Percentiles rank a stretch among this genome's conserved stretches.
Conservation (phyloP, 2,113 vertebrate species). For the Paradoxurus hermaphroditus region DNA sequence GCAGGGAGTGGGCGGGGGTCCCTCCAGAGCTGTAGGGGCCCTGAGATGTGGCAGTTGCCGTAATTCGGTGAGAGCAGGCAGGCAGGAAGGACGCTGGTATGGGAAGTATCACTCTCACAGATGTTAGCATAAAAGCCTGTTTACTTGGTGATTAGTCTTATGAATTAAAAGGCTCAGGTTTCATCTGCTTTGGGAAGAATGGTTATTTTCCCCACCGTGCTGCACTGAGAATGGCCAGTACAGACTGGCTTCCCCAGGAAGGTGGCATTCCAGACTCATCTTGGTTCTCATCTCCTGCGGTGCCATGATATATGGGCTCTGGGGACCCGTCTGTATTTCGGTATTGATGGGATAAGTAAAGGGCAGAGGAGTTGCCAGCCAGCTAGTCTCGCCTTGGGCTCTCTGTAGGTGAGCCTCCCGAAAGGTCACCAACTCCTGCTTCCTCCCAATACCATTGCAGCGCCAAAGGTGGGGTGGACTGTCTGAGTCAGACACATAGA, state of each 20-base stretch:
- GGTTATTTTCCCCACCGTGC: not conserved
- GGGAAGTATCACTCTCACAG: not conserved
- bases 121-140: not conserved
- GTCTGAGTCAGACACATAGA: not conserved
- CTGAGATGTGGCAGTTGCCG: fast-evolving
- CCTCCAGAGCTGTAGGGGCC: no score
- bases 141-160: not conserved
- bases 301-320: not conserved
- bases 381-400: not conserved
- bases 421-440: not conserved
- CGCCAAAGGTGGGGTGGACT: not conserved
- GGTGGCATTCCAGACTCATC: not conserved
- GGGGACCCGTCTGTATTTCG: not conserved
- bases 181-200: not conserved
- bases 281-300: not conserved
- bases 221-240: not conserved
- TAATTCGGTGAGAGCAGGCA: not conserved
- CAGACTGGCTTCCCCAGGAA: not conserved
- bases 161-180: slow-evolving; percentile 22
- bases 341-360: not conserved
- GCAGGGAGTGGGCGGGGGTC: fast-evolving
- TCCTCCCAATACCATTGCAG: not conserved
- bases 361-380: not conserved
- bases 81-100: not conserved
- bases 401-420: not conserved